Evolutionary conservation across 2,888 invertebrate genomes (phyloP).

Genomic region (Apodemia hepburni): DNA sequence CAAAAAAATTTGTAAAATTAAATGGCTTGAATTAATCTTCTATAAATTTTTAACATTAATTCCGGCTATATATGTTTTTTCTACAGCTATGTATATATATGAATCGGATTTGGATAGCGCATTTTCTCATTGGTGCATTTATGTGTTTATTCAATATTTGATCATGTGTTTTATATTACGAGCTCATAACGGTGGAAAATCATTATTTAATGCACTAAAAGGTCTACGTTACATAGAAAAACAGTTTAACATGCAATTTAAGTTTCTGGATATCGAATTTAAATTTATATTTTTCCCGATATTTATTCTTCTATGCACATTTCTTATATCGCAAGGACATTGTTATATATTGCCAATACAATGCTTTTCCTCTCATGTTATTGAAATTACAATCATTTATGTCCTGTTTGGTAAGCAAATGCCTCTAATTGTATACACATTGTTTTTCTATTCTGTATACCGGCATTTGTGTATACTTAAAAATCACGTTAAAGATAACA

Average conservation of each 20-base stretch:
- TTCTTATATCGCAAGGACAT: not conserved
- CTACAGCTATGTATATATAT: not conserved
- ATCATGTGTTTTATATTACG: not conserved
- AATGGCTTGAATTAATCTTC: not conserved
- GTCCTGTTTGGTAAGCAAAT: not conserved
- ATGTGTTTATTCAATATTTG: not conserved
- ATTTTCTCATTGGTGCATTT: not conserved
- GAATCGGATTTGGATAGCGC: not conserved
- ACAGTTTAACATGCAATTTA: not conserved
- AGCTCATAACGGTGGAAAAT: not conserved
- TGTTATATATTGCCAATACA: not conserved
- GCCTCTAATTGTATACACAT: not conserved
- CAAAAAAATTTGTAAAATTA: not conserved
- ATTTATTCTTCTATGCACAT: not conserved
- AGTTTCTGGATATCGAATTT: not conserved
- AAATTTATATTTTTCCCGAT: not conserved
- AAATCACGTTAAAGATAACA: not conserved
- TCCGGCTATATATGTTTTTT: not conserved
- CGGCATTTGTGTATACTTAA: not conserved
- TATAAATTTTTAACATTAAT: not conserved
- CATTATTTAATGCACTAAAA: not conserved
- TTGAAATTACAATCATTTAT: not conserved
- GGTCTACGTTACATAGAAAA: not conserved
- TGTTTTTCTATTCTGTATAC: not conserved
- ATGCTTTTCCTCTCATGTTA: not conserved